Conservation (phyloP, 2,113 vertebrate genomes). For the Apodemus speciosus region DNA sequence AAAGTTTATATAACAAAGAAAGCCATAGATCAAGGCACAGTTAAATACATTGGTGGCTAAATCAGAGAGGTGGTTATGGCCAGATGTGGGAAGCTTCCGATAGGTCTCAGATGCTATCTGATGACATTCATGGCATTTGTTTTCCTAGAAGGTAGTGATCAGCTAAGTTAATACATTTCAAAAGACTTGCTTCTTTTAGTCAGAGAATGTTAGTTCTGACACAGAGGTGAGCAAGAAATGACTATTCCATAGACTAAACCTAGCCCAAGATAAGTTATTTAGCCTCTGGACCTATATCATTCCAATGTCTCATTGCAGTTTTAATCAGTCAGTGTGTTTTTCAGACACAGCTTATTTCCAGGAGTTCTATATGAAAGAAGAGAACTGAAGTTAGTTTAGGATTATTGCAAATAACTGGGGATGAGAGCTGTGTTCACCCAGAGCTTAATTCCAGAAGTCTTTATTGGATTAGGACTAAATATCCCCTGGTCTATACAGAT, state of each 20-base stretch:
- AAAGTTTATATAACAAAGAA: neutral
- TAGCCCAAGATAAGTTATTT: neutral
- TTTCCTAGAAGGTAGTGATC: neutral
- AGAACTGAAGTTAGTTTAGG: neutral
- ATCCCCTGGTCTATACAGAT: neutral
- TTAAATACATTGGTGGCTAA: neutral
- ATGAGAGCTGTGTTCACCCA: neutral
- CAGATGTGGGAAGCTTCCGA: neutral
- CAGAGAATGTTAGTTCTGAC: neutral
- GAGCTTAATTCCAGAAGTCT: neutral
- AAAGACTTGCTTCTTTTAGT: neutral
- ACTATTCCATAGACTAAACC: neutral
- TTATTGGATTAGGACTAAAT: neutral
- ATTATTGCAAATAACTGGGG: neutral
- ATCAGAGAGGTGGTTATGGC: neutral
- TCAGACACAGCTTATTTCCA: neutral
- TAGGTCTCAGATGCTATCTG: neutral
- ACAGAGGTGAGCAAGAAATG: neutral
- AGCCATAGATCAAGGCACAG: neutral
- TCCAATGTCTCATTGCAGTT: neutral
- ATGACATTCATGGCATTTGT: neutral
- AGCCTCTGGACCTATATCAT: neutral
- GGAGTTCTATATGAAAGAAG: conserved; percentile 32
- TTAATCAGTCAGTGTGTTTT: neutral
- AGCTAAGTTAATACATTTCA: neutral